Evolutionary conservation across 2,797 vertebrate species (phyloP), one percentile per base, ranked within the genome.

Genomic region (Sardinella longiceps): DNA sequence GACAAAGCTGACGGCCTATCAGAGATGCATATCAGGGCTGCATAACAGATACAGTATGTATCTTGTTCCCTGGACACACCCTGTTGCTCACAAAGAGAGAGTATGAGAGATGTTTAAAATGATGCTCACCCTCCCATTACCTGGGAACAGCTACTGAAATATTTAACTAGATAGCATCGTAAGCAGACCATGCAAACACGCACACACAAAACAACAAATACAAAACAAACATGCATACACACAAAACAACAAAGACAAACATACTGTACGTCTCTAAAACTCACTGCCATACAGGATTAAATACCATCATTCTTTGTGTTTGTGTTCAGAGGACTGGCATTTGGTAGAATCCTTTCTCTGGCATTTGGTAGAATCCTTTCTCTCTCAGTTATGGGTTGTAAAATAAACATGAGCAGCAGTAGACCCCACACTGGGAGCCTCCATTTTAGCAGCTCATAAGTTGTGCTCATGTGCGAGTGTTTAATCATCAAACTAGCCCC

Each of bases 341-440:
- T 70, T 70, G 25, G 63, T 84, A 85, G 82, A 84, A 56, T 84
- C 81, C 28, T 80, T 53, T 83, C 63, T 85, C 77, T 85, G 12
- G 25, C 63, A 70, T 70, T 70, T 70, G 25, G 63, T 84, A 85
- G 82, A 84, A 56, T 84, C 81, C 28, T 80, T 53, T 83, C 63
- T 85, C 77, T 85, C 85, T 85, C 86, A 88, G 87, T 88, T 86
- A 87, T n/a, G 86, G 87, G 60, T 84, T 89, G 88, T 87, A 87
- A 83, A 88, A 74, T 39, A 74, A 84, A 81, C 81, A 30, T 58
- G 84, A 56, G 43, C 60, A 56, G 43, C 60, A 46, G 46, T 84
- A 86, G 87, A 82, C 86, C 66, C 84, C 85, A 80, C 28, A 74
- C 83, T 43, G 85, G 88, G 84, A 88, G 80, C 51, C 82, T 86